Conservation (phyloP, 2,888 invertebrate species). For the Octonoba sinensis region DNA sequence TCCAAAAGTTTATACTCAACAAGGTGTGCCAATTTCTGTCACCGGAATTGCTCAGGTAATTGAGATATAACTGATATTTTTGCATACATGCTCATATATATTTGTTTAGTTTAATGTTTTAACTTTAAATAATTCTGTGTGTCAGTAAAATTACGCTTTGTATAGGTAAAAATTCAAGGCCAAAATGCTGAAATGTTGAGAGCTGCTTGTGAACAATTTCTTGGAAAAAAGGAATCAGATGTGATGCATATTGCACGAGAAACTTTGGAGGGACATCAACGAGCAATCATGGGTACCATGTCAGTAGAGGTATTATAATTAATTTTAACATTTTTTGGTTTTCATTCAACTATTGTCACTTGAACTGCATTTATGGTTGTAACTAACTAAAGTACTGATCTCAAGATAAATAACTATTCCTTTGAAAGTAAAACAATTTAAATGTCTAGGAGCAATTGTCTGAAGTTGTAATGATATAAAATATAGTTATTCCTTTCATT, state of each 20-base stretch:
- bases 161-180: constrained; percentile 78
- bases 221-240: constrained; percentile 88
- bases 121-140: not conserved
- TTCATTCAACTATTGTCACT: not conserved
- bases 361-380: too few species aligned
- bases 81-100: not conserved
- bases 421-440: too few species aligned
- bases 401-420: too few species aligned
- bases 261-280: constrained; percentile 92
- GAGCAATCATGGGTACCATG: constrained; percentile 97
- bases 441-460: too few species aligned
- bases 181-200: constrained; percentile 90
- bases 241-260: constrained; percentile 92
- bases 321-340: not conserved
- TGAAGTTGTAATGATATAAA: too few species aligned
- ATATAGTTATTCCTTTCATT: not conserved
- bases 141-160: not conserved
- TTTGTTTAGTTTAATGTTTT: not conserved
- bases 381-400: too few species aligned
- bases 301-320: constrained; percentile 80
- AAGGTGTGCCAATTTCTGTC: constrained; percentile 96
- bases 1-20: constrained; percentile 94
- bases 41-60: constrained; percentile 95
- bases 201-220: constrained; percentile 93
- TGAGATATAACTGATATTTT: not conserved